Evolutionary conservation across 2,888 invertebrate species (phyloP).

Genomic region (Trimorus sp.): DNA sequence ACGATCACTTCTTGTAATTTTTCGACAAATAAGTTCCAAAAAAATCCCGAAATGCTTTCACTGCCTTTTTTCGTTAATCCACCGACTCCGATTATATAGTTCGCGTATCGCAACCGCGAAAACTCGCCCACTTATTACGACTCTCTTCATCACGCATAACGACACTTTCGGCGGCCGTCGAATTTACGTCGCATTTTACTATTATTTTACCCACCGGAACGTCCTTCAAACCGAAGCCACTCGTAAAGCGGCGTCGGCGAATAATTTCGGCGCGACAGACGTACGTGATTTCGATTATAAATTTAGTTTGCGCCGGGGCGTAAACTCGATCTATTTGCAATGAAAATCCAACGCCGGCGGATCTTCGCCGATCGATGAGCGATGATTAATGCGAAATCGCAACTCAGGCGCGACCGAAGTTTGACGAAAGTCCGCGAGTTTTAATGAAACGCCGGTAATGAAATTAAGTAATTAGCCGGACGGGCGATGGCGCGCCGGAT

Average conservation of each 20-base stretch:
- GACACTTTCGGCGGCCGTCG: slow-evolving; percentile 35
- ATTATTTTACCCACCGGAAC: slow-evolving; percentile 3
- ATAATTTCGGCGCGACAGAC: slow-evolving; percentile 4
- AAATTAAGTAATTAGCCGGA: too few species aligned
- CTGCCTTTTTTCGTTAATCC: slow-evolving; percentile 51
- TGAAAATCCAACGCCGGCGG: too few species aligned
- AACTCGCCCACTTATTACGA: slow-evolving; percentile 53
- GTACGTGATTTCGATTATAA: background rate
- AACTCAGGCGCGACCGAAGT: too few species aligned
- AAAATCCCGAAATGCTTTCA: too few species aligned
- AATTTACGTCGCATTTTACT: slow-evolving; percentile 59
- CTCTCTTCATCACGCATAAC: slow-evolving; percentile 56
- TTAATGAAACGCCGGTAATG: too few species aligned
- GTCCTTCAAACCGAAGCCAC: too few species aligned
- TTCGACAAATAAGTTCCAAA: too few species aligned
- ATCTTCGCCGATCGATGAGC: too few species aligned
- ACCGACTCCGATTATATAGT: slow-evolving; percentile 46
- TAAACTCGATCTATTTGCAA: background rate
- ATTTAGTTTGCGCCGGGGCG: background rate
- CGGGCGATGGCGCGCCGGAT: too few species aligned
- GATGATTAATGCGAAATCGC: too few species aligned
- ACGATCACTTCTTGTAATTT: too few species aligned
- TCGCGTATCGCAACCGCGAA: slow-evolving; percentile 30
- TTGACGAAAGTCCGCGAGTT: too few species aligned
- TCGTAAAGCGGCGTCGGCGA: slow-evolving; percentile 40